Conservation (phyloP, 2,797 vertebrate genomes). For the Neosalanx taihuensis region DNA sequence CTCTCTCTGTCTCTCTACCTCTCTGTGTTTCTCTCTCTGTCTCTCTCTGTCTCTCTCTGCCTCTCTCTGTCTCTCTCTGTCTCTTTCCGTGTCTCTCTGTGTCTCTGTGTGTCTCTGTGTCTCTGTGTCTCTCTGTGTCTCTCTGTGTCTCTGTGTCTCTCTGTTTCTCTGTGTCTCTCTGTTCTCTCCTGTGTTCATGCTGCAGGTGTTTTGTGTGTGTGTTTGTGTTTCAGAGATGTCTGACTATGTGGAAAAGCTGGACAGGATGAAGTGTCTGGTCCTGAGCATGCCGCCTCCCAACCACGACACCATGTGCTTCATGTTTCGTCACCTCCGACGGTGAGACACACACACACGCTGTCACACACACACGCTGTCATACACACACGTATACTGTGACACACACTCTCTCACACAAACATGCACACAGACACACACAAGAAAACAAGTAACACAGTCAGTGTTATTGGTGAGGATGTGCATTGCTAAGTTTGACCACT, state of each 20-base stretch:
- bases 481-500: too few species aligned
- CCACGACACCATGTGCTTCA: conserved; percentile 80
- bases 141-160: too few species aligned
- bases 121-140: not conserved
- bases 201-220: conserved; percentile 6
- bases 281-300: conserved; percentile 79
- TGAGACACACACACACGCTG: conserved; percentile 34
- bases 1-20: not conserved
- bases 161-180: not conserved
- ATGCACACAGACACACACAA: not conserved
- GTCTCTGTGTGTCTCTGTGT: not conserved
- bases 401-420: not conserved
- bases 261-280: conserved; percentile 78
- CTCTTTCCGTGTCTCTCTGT: not conserved
- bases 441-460: not conserved
- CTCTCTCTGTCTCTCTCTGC: not conserved
- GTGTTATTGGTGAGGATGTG: too few species aligned
- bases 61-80: not conserved
- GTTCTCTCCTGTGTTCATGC: not conserved
- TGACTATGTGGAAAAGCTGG: conserved; percentile 76
- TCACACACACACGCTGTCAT: not conserved
- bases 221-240: conserved; percentile 73
- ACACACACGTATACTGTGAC: not conserved
- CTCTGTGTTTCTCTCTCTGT: not conserved
- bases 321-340: conserved; percentile 85